Evolutionary conservation across 92 coral and sea anemone genomes (phyloP).

Genomic region (Zoanthus sansibaricus): DNA sequence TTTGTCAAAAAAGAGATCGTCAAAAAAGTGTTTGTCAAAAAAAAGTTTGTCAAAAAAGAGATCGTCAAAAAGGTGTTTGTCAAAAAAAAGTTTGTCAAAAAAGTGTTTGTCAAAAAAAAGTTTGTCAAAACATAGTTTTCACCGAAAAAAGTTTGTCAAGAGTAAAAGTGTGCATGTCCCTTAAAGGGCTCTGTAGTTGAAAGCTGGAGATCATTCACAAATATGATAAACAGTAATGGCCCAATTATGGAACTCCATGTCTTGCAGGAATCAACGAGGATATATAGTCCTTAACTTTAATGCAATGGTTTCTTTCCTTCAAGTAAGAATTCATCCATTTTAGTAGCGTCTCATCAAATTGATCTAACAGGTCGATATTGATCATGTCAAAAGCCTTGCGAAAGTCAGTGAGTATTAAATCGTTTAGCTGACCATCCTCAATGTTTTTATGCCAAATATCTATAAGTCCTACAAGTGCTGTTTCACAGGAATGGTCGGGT

Average conservation of each 20-base stretch:
- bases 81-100: too few relatives aligned
- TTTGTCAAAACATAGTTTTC: background rate
- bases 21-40: too few relatives aligned
- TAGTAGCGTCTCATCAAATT: conserved; percentile 23
- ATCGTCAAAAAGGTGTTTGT: too few relatives aligned
- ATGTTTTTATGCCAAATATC: too few relatives aligned
- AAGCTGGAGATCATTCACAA: conserved; percentile 4
- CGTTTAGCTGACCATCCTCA: background rate
- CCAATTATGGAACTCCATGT: conserved; percentile 58
- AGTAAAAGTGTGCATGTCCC: too few relatives aligned
- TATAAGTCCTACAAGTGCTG: too few relatives aligned
- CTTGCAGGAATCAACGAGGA: conserved; percentile 41
- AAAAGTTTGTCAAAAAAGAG: too few relatives aligned
- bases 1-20: too few relatives aligned
- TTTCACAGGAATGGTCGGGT: too few relatives aligned
- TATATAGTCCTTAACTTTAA: conserved; percentile 8
- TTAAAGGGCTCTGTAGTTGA: background rate
- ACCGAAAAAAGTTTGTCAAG: too few relatives aligned
- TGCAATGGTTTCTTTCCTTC: conserved; percentile 40
- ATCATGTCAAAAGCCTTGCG: conserved; percentile 44
- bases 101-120: too few relatives aligned
- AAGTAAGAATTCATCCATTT: conserved; percentile 56
- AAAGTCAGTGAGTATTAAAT: conserved; percentile 8
- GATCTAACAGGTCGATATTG: conserved; percentile 25
- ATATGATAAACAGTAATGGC: conserved; percentile 53